These are phyloP conservation scores for Petrocephalus schoutedeni DNA, from an alignment of 2,797 vertebrate genomes.

Conservation along the genomic window DNA sequence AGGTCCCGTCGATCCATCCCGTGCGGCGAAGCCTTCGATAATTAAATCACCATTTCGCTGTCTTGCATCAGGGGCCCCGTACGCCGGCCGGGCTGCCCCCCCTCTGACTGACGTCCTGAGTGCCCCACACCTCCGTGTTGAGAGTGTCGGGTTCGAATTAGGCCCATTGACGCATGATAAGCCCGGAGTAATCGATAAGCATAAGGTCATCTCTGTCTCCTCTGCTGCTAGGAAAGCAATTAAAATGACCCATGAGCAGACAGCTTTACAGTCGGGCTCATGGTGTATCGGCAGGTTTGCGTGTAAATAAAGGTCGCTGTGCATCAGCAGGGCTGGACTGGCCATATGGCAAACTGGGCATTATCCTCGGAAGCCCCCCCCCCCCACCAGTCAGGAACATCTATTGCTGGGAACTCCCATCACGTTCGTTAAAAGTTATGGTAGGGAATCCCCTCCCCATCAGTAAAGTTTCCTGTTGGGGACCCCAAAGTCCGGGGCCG, in stretches of 20 bases:
- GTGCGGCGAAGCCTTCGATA: constrained; percentile 1
- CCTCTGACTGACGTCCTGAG: constrained; percentile 40
- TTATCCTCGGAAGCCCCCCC: no score
- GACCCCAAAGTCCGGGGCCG: background rate
- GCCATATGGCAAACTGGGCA: background rate
- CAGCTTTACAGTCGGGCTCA: constrained; percentile 15
- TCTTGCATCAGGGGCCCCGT: background rate
- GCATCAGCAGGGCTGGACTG: background rate
- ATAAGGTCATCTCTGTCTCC: constrained; percentile 49
- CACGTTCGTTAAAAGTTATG: background rate
- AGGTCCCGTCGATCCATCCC: background rate
- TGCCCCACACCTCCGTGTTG: background rate
- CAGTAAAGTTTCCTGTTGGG: background rate
- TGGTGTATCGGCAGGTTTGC: constrained; percentile 20
- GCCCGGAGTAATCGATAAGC: constrained; percentile 26
- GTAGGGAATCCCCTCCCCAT: background rate
- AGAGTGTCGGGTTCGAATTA: constrained; percentile 34
- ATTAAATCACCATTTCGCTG: constrained; percentile 17
- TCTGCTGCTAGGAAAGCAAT: constrained; percentile 38
- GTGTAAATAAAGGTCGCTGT: constrained; percentile 35
- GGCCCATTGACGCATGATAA: constrained; percentile 31
- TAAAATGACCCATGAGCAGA: constrained; percentile 32
- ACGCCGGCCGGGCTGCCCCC: background rate
- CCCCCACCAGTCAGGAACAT: background rate
- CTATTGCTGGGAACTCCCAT: background rate